Evolutionary conservation across 2,113 vertebrate genomes (phyloP), one percentile per base, ranked within the genome.

Genomic region (Thalassarche chlororhynchos): DNA sequence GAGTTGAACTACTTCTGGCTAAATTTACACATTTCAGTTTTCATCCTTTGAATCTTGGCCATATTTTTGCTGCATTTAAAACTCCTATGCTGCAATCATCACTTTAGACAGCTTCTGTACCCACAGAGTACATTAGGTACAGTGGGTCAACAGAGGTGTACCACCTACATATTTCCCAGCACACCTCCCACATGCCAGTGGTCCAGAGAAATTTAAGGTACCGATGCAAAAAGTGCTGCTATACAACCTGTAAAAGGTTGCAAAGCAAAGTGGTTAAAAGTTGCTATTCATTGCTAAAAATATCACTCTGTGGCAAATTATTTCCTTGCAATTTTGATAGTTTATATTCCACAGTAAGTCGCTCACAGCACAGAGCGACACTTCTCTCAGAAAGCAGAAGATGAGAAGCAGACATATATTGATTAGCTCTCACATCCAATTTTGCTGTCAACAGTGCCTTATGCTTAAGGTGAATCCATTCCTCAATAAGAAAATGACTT

Each of bases 361-460:
- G 6, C 46, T 66, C 72, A 18, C 20, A 69, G 51, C 17, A 58
- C 49, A 44, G 51, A 81, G 23, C 1, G 0, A 52, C 0, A 0
- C 31, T 61, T 76, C 49, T 80, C 54, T 80, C 71, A 71, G 65
- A 95, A 91, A 61, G 51, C 20, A 88, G 51, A 77, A 28, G 31
- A 54, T 47, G 10, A 95, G 54, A 87, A 84, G 51, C 25, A 94
- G 64, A 26, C 13, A 58, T 15, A 10, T 28, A 84, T 16, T 85
- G 70, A 87, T 92, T 46, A 82, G 38, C 44, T 75, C 75, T 46
- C 76, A 88, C 62, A 28, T 65, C 17, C 14, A 75, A 57, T 92
- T 95, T 51, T 66, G 60, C 65, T 84, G 36, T 65, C 51, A 95
- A 40, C 20, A 49, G 21, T 76, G 34, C 17, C 36, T 79, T 55